Evolutionary conservation across 2,797 vertebrate species (phyloP), one percentile per base, ranked within the genome.

Genomic region (Gouania willdenowi): DNA sequence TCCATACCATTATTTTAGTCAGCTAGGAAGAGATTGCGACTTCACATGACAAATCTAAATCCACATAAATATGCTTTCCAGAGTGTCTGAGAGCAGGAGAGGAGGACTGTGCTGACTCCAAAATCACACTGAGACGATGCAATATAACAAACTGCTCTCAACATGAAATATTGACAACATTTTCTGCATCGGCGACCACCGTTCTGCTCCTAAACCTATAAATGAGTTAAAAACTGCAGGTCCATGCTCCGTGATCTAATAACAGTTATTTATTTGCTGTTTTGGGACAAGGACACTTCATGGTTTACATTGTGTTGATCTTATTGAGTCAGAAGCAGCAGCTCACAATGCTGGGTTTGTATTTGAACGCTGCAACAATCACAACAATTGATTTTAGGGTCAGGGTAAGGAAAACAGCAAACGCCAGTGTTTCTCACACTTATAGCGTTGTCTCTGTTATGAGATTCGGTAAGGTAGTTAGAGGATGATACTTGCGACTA

Each of bases 111-210:
- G 31, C 37, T 20, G 27, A 26, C 49, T 63, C 42, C 48, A 57
- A 44, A 30, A 59, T 41, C 32, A 58, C 49, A 62, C 11, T 60
- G 39, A 43, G 51, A 54, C 32, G 64, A 63, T 59, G 41, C 41
- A 29, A 71, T 63, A 61, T 68, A 66, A 70, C 60, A 68, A 71
- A 60, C 46, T 49, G 47, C 30, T 63, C 60, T 70, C 56, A 61
- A 55, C 61, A 42, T 70, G 55, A 81, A 74, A 77, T 77, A 75
- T 67, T 63, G 58, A 67, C 62, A 42, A 46, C 57, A 32, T 47
- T 58, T 58, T 59, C 24, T 48, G 43, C 52, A 59, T 62, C 3
- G 13, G 65, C 66, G 58, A 5, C 63, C 50, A 40, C 32, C 39
- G 8, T 20, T 21, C 38, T 41, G 41, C 19, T 40, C 49, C 53